Evolutionary conservation across 2,888 invertebrate genomes (phyloP).

Genomic region (Ectobius pallidus): DNA sequence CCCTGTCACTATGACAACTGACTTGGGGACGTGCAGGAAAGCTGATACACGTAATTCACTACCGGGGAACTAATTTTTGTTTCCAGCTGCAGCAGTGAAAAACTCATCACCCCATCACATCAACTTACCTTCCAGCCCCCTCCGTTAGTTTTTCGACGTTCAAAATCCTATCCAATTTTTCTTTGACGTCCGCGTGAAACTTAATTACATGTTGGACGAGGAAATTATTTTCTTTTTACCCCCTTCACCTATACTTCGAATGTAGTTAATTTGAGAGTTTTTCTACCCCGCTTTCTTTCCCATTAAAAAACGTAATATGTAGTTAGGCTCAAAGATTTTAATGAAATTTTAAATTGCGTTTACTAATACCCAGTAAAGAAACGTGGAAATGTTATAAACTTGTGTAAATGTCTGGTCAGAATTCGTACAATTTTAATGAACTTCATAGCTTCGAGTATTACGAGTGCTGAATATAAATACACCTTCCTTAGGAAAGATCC

Average conservation of each 20-base stretch:
- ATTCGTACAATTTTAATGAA: too few relatives aligned
- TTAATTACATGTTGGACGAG: slow-evolving; percentile 34
- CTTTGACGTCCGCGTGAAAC: slow-evolving; percentile 35
- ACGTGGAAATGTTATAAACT: too few relatives aligned
- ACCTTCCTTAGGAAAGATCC: too few relatives aligned
- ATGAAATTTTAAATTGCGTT: too few relatives aligned
- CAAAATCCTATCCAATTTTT: slow-evolving; percentile 38
- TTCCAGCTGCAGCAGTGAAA: slow-evolving; percentile 4
- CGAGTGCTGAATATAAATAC: too few relatives aligned
- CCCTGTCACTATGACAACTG: not conserved
- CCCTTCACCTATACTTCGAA: slow-evolving; percentile 9
- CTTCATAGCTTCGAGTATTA: too few relatives aligned
- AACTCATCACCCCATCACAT: slow-evolving; percentile 10
- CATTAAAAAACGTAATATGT: too few relatives aligned
- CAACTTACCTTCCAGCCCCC: not conserved
- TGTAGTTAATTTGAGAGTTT: slow-evolving; percentile 5
- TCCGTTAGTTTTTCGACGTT: slow-evolving; percentile 29
- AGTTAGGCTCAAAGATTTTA: too few relatives aligned
- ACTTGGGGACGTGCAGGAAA: not conserved
- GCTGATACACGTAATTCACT: not conserved
- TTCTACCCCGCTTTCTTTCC: not conserved
- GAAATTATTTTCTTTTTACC: slow-evolving; percentile 36
- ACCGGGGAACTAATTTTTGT: slow-evolving; percentile 9
- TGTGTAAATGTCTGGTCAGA: too few relatives aligned
- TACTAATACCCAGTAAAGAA: too few relatives aligned